Evolutionary conservation across 2,888 invertebrate species (phyloP).

Genomic region (Allolobophora icterica): DNA sequence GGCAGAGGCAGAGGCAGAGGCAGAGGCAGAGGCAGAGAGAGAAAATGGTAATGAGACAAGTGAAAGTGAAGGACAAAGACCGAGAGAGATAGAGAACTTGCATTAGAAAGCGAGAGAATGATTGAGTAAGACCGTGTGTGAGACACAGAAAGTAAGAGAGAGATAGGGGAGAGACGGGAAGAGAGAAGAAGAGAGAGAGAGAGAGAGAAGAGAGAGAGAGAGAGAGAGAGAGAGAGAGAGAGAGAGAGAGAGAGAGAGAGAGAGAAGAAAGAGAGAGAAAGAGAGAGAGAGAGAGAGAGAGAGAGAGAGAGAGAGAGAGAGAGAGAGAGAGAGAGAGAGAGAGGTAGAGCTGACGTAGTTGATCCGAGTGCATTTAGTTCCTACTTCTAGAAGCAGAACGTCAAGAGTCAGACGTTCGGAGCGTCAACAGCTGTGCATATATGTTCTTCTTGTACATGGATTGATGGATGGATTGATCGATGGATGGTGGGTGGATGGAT

Average conservation of each 20-base stretch:
- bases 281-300: neutral
- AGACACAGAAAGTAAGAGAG: too few species aligned
- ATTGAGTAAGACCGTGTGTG: too few species aligned
- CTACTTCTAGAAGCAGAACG: neutral
- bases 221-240: neutral
- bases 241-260: neutral
- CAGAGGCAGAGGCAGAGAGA: neutral
- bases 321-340: neutral
- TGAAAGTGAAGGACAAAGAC: too few species aligned
- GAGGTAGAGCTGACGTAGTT: neutral
- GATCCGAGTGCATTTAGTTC: neutral
- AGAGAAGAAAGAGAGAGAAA: neutral
- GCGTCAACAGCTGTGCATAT: neutral
- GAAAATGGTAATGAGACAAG: too few species aligned
- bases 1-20: neutral
- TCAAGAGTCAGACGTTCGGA: neutral
- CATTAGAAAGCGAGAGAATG: too few species aligned
- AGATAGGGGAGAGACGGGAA: neutral
- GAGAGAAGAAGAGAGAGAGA: conserved; percentile 23
- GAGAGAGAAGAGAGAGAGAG: conserved; percentile 20
- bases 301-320: neutral
- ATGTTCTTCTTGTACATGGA: neutral
- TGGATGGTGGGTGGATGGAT: neutral
- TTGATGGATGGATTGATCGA: neutral
- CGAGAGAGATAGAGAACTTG: too few species aligned